These are phyloP conservation scores for Epizoanthus stellaris DNA, from an alignment of 92 coral and sea anemone genomes.

Conservation along the genomic window DNA sequence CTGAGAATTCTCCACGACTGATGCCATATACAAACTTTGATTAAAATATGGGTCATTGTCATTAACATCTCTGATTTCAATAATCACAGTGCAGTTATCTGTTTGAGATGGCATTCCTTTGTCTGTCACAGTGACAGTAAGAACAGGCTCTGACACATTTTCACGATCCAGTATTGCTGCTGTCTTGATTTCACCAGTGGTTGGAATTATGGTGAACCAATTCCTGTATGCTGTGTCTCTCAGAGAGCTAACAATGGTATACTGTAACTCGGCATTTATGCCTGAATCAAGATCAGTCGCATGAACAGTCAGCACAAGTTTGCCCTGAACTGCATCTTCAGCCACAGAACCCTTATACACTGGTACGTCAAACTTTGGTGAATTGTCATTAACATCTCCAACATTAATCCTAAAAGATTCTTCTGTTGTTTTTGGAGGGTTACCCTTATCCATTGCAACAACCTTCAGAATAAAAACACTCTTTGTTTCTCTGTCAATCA, in stretches of 20 bases:
- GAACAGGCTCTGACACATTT: conserved; percentile 56
- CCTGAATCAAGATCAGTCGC: conserved; percentile 84
- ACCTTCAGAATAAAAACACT: conserved; percentile 56
- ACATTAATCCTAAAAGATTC: conserved; percentile 75
- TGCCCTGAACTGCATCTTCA: conserved; percentile 75
- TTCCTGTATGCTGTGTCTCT: conserved; percentile 46
- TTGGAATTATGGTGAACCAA: conserved; percentile 79
- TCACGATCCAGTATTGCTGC: conserved; percentile 85
- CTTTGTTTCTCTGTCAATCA: conserved; percentile 78
- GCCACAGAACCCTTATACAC: conserved; percentile 65
- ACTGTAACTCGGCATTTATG: conserved; percentile 65
- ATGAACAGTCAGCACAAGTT: conserved; percentile 66
- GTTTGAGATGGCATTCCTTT: conserved; percentile 67
- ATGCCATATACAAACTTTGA: conserved; percentile 62
- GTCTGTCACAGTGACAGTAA: conserved; percentile 75
- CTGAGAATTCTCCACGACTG: conserved; percentile 70
- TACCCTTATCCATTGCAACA: conserved; percentile 82
- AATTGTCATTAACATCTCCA: conserved; percentile 92
- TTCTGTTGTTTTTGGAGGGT: conserved; percentile 64
- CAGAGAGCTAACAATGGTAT: conserved; percentile 60
- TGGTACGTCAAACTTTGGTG: conserved; percentile 78
- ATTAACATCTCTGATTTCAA: conserved; percentile 81
- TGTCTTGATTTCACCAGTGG: conserved; percentile 78
- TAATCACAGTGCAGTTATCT: conserved; percentile 87
- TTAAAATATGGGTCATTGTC: conserved; percentile 91